Base-by-base conservation (phyloP, 2,797 vertebrate genomes). In the Microhierax caerulescens region DNA sequence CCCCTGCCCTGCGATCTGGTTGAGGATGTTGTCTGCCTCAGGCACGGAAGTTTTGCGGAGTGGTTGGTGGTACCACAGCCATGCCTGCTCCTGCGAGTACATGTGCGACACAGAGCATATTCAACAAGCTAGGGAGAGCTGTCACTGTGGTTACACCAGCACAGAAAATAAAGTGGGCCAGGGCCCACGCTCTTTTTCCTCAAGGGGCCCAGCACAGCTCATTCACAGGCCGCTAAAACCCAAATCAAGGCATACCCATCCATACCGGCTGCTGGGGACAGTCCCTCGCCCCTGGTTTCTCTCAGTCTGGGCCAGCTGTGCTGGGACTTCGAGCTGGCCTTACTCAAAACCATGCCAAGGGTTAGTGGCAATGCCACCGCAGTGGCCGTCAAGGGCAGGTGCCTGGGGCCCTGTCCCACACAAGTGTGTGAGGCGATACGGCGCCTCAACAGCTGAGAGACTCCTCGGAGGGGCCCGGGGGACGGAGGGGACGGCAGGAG, bases 381-480 rank as follows among this genome's bases (percentile, higher is more conserved):
- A 4, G 0, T 6, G n/a, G 21, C 23, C 30, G 16, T 47, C 10
- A 6, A 22, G 20, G 41, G 14, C 1, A 50, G 11, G 24, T 28
- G 19, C 61, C 28, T 15, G 36, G 34, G 5, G 8, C 15, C 25
- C 7, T 1, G 4, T 48, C 39, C 54, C 51, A 27, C 36, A 10
- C 16, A 3, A 13, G 7, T 9, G 41, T 45, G 28, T 13, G 7
- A n/a, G 12, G 36, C 0, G 7, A 34, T 45, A 47, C 13, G 68
- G 12, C 77, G 28, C 64, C 50, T 25, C 30, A 50, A 20, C 25
- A 51, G 43, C 34, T 59, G 63, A 48, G 16, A 43, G 41, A 11
- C 30, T 28, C 6, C 5, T 39, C 30, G 69, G 20, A 28, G 10
- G 39, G 17, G 17, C 23, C 11, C 43, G 30, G 25, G 16, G 16